Base-by-base conservation (phyloP, 2,113 vertebrate genomes). In the Caranx ignobilis region DNA sequence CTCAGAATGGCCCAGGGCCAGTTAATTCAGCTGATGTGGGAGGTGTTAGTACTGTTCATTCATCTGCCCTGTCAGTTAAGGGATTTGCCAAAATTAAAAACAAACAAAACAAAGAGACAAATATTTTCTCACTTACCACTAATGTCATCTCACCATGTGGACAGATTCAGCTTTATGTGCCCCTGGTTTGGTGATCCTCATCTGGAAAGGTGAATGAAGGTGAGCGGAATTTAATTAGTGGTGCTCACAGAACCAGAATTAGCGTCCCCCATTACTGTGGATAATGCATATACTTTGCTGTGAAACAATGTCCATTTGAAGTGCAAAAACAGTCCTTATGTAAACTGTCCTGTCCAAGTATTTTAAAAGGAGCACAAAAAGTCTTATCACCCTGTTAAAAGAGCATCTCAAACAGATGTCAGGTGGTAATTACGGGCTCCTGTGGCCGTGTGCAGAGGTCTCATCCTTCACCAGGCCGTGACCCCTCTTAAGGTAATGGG, bases 401-500 rank as follows among this genome's bases (percentile, higher is more conserved):
- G 21, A 13, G 35, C 79, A 55, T 55, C 31, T 85, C 47, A 66
- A 89, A 78, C 77, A 89, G 77, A 83, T 86, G 70, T 83, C 43
- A 64, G 73, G 65, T 73, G 63, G 50, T 87, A 81, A 87, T 89
- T 80, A 77, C 54, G 54, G 72, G 21, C 67, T 80, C 41, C 59
- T 11, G 57, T 87, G 79, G n/a, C 62, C 75, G n/a, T n/a, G n/a
- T n/a, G 39, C 4, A 0, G 43, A 31, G 73, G 79, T 74, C 71
- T 77, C 34, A 65, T 59, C 71, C 71, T 64, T 16, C 35, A 55
- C 50, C 35, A 34, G 65, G 75, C 82, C 70, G 1, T 52, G 79
- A 87, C 84, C 86, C 71, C 69, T 87, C 57, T 61, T 74, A 34
- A 70, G 67, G 85, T 80, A 72, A 88, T 63, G 71, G 62, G 50